phyloP scores from a whole-genome alignment of 2,888 invertebrate genomes.

The Zelleria hepariella region DNA sequence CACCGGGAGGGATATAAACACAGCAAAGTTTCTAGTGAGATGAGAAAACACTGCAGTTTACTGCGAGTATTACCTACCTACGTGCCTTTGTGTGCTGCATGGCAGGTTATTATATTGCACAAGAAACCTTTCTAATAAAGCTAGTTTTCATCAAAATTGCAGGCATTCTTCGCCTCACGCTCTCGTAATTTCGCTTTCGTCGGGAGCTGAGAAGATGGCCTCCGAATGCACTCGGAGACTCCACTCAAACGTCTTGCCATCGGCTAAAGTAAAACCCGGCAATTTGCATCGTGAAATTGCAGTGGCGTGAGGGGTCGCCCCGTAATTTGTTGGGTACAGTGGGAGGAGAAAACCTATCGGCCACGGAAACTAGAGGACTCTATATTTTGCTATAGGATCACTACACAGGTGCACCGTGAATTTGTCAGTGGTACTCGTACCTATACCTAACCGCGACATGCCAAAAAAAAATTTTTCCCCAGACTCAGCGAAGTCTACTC shows the following conservation, averaged over 20 bases:
- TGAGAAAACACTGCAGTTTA: background rate
- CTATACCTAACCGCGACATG: no score
- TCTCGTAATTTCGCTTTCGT: constrained; percentile 3
- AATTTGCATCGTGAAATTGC: constrained; percentile 56
- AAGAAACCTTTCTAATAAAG: background rate
- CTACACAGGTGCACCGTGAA: no score
- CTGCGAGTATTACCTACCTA: background rate
- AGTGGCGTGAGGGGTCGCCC: constrained; percentile 41
- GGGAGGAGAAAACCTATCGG: constrained; percentile 16
- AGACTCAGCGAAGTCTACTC: no score
- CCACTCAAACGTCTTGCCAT: constrained; percentile 52
- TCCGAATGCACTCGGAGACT: constrained; percentile 46
- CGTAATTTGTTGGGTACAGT: background rate
- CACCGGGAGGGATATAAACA: no score
- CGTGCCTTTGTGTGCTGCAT: no score
- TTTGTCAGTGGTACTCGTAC: no score
- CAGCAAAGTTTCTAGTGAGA: background rate
- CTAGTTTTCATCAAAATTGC: constrained; percentile 2
- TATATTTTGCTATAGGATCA: no score
- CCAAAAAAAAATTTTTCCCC: no score
- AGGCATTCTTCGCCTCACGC: background rate
- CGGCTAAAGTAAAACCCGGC: constrained; percentile 53
- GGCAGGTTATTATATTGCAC: background rate
- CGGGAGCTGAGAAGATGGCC: constrained; percentile 25
- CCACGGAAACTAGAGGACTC: background rate